Conservation (phyloP, 2,797 vertebrate genomes). For the Margarornis squamiger region DNA sequence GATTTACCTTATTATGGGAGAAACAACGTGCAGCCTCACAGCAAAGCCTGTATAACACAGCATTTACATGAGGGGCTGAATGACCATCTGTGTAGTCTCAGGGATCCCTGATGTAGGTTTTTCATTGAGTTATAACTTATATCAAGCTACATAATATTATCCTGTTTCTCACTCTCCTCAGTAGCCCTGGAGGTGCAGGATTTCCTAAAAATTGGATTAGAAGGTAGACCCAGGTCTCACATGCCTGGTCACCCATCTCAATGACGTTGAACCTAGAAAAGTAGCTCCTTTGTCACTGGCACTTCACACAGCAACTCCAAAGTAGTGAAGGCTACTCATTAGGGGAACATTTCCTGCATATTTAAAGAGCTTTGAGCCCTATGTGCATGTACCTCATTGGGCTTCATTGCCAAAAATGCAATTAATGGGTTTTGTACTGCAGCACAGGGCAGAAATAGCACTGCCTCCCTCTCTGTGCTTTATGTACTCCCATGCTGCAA, state of each 20-base stretch:
- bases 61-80: not conserved
- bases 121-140: not conserved
- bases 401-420: slow-evolving; percentile 45
- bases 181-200: not conserved
- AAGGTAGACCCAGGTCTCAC: not conserved
- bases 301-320: not conserved
- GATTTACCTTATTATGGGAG: not conserved
- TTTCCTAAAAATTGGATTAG: not conserved
- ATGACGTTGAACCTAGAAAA: not conserved
- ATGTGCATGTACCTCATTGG: not conserved
- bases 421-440: slow-evolving; percentile 52
- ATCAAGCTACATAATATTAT: not conserved
- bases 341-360: slow-evolving; percentile 2
- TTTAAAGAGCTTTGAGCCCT: slow-evolving; percentile 36
- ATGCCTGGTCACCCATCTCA: not conserved
- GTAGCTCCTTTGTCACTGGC: not conserved
- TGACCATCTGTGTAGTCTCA: not conserved
- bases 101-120: not conserved
- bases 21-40: not conserved
- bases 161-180: not conserved
- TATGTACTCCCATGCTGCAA: not conserved
- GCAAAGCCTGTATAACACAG: not conserved
- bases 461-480: slow-evolving; percentile 14
- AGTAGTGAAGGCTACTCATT: not conserved
- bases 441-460: not conserved